Base-by-base conservation (phyloP, 2,888 invertebrate species). In the Drosophila dives region DNA sequence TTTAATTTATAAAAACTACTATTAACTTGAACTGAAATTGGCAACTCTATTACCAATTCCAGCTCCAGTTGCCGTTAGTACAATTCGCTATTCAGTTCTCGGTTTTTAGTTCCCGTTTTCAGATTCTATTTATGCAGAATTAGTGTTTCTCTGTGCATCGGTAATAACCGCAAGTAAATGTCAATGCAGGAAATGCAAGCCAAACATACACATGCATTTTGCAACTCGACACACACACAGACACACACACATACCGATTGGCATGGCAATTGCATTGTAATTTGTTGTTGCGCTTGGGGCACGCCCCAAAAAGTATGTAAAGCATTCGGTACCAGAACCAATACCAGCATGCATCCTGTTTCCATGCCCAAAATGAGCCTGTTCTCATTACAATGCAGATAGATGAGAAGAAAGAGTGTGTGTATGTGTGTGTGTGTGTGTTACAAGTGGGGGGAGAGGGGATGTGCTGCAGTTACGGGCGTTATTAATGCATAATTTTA, bases 141-240 rank as follows among this genome's bases (percentile, higher is more conserved):
- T 80, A 80, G 79, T 66, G 51, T 58, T 55, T 69, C 51, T 61
- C 29, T 55, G 26, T 64, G 72, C 80, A 77, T 77, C 58, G 80
- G 84, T 84, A 80, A 86, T 80, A 86, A 86, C 77, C 87, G 64
- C 86, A 86, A 85, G 87, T 85, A 86, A 85, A 84, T 85, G 87
- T 86, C 87, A 82, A 85, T 85, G 80, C 82, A 76, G 83, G 80
- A 84, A 84, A 76, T 70, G 73, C 76, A 55, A 55, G 58, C 36
- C 80, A 86, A 82, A 71, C 72, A 68, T 72, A 79, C 86, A 84
- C 86, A 86, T 63, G 42, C 59, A 60, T n/a, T 20, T 20, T 12
- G 12, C 20, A 20, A 12, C 36, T 36, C 7, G 20, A 8, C 51
- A 34, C 17, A 75, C 34, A 48, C 51, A 56, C 29, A 48, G 17